Base-by-base conservation (phyloP, 2,888 invertebrate species). In the Priocnemis perturbator region DNA sequence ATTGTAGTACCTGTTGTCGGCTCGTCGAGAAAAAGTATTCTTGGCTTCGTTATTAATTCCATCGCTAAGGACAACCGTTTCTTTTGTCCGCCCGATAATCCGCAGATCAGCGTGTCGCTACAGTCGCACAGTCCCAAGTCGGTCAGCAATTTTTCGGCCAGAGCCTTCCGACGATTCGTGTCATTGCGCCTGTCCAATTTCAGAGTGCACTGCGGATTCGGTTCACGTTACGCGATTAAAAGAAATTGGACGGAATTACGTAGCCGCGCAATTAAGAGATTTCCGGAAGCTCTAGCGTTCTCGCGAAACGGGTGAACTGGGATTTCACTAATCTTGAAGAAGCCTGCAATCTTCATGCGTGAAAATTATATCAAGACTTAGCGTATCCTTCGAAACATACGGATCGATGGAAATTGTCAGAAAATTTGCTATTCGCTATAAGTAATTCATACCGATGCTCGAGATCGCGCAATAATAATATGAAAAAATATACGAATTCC, bases 1-100 rank as follows among this genome's bases (percentile, higher is more conserved):
- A 60, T 52, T 23, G 72, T 67, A 84, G 72, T 67, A 84, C 83
- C 83, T n/a, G 83, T 79, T 4, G 80, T 84, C 0, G 84, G 84
- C 56, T 84, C 83, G 4, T 84, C 83, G 19, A 84, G 57, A 45
- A 82, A 84, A 26, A 84, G 73, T 62, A 84, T 78, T 53, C 66
- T 71, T 0, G 83, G 65, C 19, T 55, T 80, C 11, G 79, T 81
- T 21, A 83, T 67, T 14, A 81, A 67, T 52, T 84, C 83, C 4
- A 91, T 90, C 14, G 92, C 93, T 77, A 93, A 90, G 0, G 92
- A 90, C 15, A 93, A 83, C 64, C 92, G 85, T 74, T 92, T 92
- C 84, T 89, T 90, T 81, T 93, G 92, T 7, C 93, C 93, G 2
- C 93, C 93, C 4, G 92, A 92, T 69, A 92, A 90, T 2, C 90